These are phyloP conservation scores for Polypterus bichir DNA, from an alignment of 2,113 vertebrate genomes.

Conservation along the genomic window DNA sequence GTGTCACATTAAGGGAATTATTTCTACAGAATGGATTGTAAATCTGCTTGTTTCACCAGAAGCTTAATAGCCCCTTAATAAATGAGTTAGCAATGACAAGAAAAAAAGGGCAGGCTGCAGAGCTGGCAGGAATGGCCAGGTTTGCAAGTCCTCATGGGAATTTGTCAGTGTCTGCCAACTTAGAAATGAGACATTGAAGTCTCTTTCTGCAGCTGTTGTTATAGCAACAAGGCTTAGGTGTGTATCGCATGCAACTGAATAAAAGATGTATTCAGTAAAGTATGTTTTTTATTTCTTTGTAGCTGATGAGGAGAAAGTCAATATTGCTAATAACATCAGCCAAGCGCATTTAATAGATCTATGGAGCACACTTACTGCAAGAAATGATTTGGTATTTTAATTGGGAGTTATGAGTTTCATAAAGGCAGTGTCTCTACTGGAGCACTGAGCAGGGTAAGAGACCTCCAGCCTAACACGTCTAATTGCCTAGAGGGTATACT, in stretches of 20 bases:
- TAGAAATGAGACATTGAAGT: constrained; percentile 3
- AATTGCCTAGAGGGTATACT: no score
- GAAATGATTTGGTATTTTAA: no score
- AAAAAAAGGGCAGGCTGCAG: constrained; percentile 8
- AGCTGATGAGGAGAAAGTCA: not conserved
- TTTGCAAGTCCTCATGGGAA: constrained; percentile 26
- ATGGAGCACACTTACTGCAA: no score
- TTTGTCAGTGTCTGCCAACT: constrained; percentile 20
- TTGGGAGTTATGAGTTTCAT: no score
- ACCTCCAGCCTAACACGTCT: no score
- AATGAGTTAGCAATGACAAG: constrained; percentile 37
- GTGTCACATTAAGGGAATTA: constrained; percentile 8
- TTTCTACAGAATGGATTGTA: constrained; percentile 6
- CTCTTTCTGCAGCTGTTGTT: constrained; percentile 29
- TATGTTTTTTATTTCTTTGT: not conserved
- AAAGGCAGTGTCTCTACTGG: no score
- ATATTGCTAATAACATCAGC: not conserved
- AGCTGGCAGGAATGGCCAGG: constrained; percentile 16
- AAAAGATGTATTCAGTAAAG: not conserved
- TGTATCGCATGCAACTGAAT: constrained; percentile 19
- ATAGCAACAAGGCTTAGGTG: constrained; percentile 32
- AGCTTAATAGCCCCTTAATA: constrained; percentile 14
- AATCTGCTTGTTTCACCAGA: constrained; percentile 17
- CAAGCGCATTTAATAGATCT: not conserved
- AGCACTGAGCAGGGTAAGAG: no score